A percentile compares a stretch with the other conserved stretches of the same genome.
phyloP scores from a whole-genome alignment of 1,140 invertebrate species.

The Megalonaias nervosa region DNA sequence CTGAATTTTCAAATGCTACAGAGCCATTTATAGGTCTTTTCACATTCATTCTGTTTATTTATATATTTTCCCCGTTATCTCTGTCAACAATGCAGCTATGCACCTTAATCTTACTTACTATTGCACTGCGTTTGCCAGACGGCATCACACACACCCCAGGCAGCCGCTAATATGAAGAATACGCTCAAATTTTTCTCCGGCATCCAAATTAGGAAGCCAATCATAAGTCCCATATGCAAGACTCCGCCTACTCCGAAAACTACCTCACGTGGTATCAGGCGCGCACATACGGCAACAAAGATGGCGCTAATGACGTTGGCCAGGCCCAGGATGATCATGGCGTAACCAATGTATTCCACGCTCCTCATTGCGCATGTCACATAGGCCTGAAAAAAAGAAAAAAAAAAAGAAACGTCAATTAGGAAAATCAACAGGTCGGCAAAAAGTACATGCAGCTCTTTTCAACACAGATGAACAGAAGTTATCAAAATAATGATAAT shows the following conservation, averaged over 20 bases:
- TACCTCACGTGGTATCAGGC: slow-evolving; percentile 66
- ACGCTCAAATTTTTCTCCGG: slow-evolving; percentile 85
- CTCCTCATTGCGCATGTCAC: slow-evolving; percentile 65
- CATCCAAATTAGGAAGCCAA: slow-evolving; percentile 80
- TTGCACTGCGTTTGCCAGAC: slow-evolving; percentile 99
- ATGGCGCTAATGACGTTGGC: slow-evolving; percentile 64
- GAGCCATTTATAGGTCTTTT: not conserved
- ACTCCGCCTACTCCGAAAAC: slow-evolving; percentile 66
- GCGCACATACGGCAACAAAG: slow-evolving; percentile 60
- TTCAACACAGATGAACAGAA: no score
- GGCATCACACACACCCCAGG: slow-evolving; percentile 97
- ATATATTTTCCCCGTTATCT: not conserved
- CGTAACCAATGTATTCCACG: slow-evolving; percentile 67
- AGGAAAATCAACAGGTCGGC: not conserved
- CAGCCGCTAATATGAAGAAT: slow-evolving; percentile 92
- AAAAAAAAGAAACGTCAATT: not conserved
- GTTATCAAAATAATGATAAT: no score
- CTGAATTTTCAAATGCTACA: not conserved
- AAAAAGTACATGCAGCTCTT: no score
- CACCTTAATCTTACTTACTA: slow-evolving; percentile 77
- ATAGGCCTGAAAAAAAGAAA: slow-evolving; percentile 60
- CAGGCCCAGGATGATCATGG: slow-evolving; percentile 69
- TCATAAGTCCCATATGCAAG: slow-evolving; percentile 67
- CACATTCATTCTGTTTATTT: not conserved
- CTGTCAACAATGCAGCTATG: not conserved